Base-by-base conservation (phyloP, 2,113 vertebrate genomes). In the Sebastes fasciatus region DNA sequence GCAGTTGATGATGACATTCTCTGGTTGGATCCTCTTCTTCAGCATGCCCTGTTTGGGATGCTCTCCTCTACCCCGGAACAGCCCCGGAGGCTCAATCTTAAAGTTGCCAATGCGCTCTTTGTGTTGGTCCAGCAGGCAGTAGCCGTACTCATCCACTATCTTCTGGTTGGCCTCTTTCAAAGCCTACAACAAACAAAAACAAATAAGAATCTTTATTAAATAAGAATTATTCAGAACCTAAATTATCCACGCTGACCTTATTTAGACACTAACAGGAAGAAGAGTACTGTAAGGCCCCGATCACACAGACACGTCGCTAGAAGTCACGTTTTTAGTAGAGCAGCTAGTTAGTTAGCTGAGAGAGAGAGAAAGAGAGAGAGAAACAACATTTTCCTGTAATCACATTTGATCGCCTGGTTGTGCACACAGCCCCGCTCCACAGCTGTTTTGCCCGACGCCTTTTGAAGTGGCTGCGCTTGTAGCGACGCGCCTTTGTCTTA, bases 21-120 rank as follows among this genome's bases (percentile, higher is more conserved):
- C 95, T 3, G 94, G 95, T 46, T 88, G 87, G 83, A 96, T 91
- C 79, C 94, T 93, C 86, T 93, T 96, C 89, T 96, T 95, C 21
- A 95, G 82, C 87, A 91, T 93, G 2, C 88, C 94, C 82, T 96
- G 93, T 84, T 96, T 95, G n/a, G 91, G 91, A 79, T 96, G 95
- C 48, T 95, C 92, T 0, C 91, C 92, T 86, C 94, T 42, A 1
- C 93, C 94, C 74, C 94, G 77, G 65, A 96, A 94, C 63, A 95
- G 89, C 0, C 85, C 95, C 0, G 94, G 94, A 54, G 90, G 89
- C 79, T 96, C 93, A 63, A 91, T 93, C 64, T 94, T 95, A 63
- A 96, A 96, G 88, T 95, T 95, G 45, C 93, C 91, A 12, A 92
- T 93, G 8, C 90, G 94, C 74, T 95, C 94, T 64, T 79, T 88